These are phyloP conservation scores for Potamarius usumacintae DNA, from an alignment of 2,113 vertebrate genomes.

Conservation along the genomic window DNA sequence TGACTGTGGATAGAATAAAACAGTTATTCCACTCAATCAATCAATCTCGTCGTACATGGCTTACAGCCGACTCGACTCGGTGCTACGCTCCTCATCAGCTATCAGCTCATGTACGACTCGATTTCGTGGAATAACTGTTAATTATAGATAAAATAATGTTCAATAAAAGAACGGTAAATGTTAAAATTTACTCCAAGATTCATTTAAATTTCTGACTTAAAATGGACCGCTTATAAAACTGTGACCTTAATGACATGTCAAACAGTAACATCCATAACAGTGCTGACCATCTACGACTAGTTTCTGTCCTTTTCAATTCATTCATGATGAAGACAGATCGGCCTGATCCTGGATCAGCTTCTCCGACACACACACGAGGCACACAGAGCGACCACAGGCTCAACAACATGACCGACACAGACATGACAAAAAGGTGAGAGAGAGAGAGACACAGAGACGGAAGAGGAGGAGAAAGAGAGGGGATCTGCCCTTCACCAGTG, in stretches of 20 bases:
- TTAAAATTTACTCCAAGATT: not conserved
- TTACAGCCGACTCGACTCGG: too few species aligned
- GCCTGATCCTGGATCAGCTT: conserved; percentile 8
- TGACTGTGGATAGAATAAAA: too few species aligned
- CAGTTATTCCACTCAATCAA: too few species aligned
- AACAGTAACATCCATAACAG: too few species aligned
- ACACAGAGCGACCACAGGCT: not conserved
- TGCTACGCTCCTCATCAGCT: too few species aligned
- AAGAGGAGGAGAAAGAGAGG: conserved; percentile 36
- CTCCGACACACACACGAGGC: not conserved
- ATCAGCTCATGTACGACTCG: too few species aligned
- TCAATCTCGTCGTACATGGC: too few species aligned
- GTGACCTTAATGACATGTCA: not conserved
- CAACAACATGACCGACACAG: not conserved
- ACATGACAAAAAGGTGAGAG: conserved; percentile 29
- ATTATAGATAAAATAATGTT: too few species aligned
- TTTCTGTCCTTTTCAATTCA: not conserved
- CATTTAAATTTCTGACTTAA: not conserved
- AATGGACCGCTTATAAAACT: not conserved
- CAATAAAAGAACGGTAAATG: too few species aligned
- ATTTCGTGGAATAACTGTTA: too few species aligned
- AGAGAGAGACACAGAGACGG: conserved; percentile 34
- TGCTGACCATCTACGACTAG: not conserved
- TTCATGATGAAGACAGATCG: not conserved
- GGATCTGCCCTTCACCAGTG: conserved; percentile 46